These are phyloP conservation scores for Hofmannophila pseudospretella DNA, from an alignment of 2,888 invertebrate genomes.

Conservation along the genomic window DNA sequence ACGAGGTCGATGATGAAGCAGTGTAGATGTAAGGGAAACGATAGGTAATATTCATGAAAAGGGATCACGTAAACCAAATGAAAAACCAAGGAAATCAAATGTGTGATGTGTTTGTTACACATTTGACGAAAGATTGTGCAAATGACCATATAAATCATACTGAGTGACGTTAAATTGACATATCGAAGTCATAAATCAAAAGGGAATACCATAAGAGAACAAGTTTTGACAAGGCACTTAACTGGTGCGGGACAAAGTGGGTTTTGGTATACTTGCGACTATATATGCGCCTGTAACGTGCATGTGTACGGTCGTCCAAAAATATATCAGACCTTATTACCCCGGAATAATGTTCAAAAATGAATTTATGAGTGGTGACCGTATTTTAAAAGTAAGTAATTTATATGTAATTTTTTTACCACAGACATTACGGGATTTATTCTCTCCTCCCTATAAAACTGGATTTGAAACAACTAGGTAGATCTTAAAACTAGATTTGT, in stretches of 20 bases:
- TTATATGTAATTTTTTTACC: no score
- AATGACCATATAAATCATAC: constrained; percentile 69
- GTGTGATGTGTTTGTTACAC: constrained; percentile 10
- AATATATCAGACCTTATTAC: no score
- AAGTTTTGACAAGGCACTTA: constrained; percentile 72
- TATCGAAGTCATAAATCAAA: constrained; percentile 72
- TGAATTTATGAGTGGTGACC: no score
- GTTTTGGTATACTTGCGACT: constrained; percentile 28
- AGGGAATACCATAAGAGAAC: constrained; percentile 58
- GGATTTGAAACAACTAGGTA: no score
- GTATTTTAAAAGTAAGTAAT: no score
- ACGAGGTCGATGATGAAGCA: no score
- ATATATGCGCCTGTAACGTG: background rate
- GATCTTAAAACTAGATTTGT: no score
- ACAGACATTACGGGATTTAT: no score
- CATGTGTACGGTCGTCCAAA: constrained; percentile 1
- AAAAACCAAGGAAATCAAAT: constrained; percentile 12
- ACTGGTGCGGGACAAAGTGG: constrained; percentile 49
- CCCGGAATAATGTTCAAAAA: no score
- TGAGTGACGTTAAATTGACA: constrained; percentile 70
- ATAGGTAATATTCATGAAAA: no score
- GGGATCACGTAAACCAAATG: background rate
- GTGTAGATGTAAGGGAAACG: no score
- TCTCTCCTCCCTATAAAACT: no score
- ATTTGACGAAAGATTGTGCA: constrained; percentile 37